Conservation (phyloP, 1,140 invertebrate species). For the Pseudomyrmex pallidus region DNA sequence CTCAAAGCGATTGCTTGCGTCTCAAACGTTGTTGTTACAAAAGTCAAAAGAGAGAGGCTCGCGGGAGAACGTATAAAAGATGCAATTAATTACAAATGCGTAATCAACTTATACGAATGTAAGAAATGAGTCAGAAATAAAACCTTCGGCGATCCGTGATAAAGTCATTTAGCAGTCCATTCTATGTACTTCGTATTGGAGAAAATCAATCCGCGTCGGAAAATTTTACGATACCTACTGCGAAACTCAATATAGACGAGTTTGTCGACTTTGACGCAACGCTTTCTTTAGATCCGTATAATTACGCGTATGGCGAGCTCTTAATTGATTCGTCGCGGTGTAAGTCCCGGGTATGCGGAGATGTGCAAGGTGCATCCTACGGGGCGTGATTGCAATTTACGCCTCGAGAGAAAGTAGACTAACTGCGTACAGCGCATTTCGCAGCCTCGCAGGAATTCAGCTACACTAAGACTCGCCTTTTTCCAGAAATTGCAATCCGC, state of each 20-base stretch:
- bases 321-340: constrained; percentile 54
- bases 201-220: neutral
- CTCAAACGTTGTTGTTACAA: neutral
- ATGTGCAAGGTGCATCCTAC: constrained; percentile 26
- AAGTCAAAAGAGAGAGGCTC: neutral
- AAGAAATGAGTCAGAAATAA: neutral
- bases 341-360: neutral
- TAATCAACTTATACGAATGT: constrained; percentile 31
- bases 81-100: neutral
- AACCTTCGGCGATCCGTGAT: neutral
- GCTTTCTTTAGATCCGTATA: constrained; percentile 26
- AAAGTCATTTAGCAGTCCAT: constrained; percentile 4
- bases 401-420: constrained; percentile 37
- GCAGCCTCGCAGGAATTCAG: constrained; percentile 7
- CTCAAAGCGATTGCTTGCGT: neutral
- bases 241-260: neutral
- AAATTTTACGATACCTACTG: constrained; percentile 27
- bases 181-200: neutral
- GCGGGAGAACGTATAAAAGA: constrained; percentile 18
- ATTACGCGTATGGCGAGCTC: constrained; percentile 33
- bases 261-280: neutral
- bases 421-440: neutral
- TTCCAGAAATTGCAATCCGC: too few species aligned
- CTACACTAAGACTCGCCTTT: neutral
- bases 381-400: constrained; percentile 50